Base-by-base conservation (phyloP, 2,888 invertebrate species). In the Folsomia candida region DNA sequence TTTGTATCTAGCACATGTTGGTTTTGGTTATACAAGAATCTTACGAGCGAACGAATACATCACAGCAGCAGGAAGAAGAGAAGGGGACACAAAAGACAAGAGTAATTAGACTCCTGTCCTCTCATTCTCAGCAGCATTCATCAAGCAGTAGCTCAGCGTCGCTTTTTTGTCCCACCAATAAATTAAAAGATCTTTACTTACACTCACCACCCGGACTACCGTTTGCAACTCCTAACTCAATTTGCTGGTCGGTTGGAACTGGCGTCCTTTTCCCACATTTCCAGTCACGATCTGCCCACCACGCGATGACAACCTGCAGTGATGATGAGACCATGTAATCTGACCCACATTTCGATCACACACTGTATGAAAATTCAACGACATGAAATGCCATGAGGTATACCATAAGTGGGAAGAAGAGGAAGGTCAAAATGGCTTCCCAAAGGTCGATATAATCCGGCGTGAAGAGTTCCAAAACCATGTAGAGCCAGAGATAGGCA, bases 401-500 rank as follows among this genome's bases (percentile, higher is more conserved):
- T 37, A 37, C 54, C 59, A 88, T 83, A 6, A 86, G 74, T 0
- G 87, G 86, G 81, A 88, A 87, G 77, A 87, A 83, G 27, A 86
- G 78, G 67, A 88, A 83, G 0, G 88, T 88, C 60, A 87, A 78
- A 2, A 85, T 80, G 0, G 87, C 87, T 80, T 88, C 88, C 87
- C 87, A 88, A 11, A 86, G 76, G 62, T 87, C 86, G 29, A 87
- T 83, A 3, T 80, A 80, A 47, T 82, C 76, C 1, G 85, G 84
- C 0, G 85, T 82, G 51, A 83, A 82, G 24, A 80, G 74, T 25
- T 80, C 81, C 68, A 87, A 81, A 70, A 87, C 84, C 28, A 88
- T 79, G 60, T 86, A 81, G 29, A 88, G 82, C 88, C 88, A 88
- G 58, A 87, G 78, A 81, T 88, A 88, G 9, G 88, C 87, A 73